These are phyloP conservation scores for Branchinecta lindahli DNA, from an alignment of 1,140 invertebrate species.

Conservation along the genomic window DNA sequence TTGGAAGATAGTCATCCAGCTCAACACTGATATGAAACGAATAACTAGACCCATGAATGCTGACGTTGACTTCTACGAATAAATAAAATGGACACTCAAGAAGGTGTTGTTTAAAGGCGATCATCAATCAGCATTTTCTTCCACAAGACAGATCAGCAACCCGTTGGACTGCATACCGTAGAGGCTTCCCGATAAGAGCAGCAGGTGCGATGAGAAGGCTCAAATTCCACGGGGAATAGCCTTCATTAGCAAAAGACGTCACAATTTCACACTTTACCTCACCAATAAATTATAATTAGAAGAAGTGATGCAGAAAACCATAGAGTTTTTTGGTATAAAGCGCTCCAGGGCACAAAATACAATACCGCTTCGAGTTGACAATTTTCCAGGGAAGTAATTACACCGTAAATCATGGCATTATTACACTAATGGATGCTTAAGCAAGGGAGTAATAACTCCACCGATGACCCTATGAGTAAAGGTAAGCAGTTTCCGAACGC, in stretches of 20 bases:
- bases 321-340: neutral
- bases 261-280: slow-evolving; percentile 9
- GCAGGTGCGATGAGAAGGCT: slow-evolving; percentile 4
- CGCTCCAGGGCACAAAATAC: neutral
- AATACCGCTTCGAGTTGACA: neutral
- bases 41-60: no score
- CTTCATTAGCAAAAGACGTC: neutral
- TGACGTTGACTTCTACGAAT: no score
- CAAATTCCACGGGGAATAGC: neutral
- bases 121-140: no score
- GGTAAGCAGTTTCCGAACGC: no score
- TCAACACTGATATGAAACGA: no score
- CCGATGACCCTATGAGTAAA: no score
- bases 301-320: neutral
- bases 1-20: no score
- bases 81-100: no score
- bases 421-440: no score
- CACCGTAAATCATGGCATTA: no score
- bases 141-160: neutral
- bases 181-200: neutral
- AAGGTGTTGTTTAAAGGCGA: no score
- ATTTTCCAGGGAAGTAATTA: neutral
- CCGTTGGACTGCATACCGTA: neutral
- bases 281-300: slow-evolving; percentile 5
- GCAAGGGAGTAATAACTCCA: no score